Conservation (phyloP, 1,140 invertebrate genomes). For the Augochlora pura region DNA sequence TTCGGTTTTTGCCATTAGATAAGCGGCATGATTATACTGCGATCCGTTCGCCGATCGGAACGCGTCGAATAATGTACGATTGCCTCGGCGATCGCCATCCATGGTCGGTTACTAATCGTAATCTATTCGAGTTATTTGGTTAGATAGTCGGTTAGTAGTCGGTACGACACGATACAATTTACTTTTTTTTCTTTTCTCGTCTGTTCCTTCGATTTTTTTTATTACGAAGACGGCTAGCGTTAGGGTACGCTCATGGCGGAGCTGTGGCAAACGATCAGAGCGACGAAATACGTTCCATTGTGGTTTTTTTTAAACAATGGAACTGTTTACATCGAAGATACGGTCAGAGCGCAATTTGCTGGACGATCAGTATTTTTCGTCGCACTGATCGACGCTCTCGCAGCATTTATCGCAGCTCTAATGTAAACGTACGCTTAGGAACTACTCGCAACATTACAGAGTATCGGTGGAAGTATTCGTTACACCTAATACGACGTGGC, state of each 20-base stretch:
- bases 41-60: constrained; percentile 18
- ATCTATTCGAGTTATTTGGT: constrained; percentile 43
- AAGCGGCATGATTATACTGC: constrained; percentile 23
- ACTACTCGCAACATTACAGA: constrained; percentile 39
- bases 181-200: background rate
- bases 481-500: background rate
- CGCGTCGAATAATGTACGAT: constrained; percentile 40
- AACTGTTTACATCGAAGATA: too few relatives aligned
- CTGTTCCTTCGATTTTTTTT: background rate
- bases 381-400: too few relatives aligned
- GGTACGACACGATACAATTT: constrained; percentile 38
- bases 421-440: constrained; percentile 33
- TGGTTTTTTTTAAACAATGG: too few relatives aligned
- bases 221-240: constrained; percentile 27
- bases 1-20: constrained; percentile 8
- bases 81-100: constrained; percentile 8
- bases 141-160: constrained; percentile 49
- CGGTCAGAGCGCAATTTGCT: too few relatives aligned
- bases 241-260: too few relatives aligned
- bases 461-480: constrained; percentile 28
- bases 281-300: too few relatives aligned
- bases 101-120: constrained; percentile 35
- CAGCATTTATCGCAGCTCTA: too few relatives aligned
- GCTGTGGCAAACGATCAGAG: too few relatives aligned
- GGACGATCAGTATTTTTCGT: too few relatives aligned